Base-by-base conservation (phyloP, 2,113 vertebrate genomes). In the Junco hyemalis region DNA sequence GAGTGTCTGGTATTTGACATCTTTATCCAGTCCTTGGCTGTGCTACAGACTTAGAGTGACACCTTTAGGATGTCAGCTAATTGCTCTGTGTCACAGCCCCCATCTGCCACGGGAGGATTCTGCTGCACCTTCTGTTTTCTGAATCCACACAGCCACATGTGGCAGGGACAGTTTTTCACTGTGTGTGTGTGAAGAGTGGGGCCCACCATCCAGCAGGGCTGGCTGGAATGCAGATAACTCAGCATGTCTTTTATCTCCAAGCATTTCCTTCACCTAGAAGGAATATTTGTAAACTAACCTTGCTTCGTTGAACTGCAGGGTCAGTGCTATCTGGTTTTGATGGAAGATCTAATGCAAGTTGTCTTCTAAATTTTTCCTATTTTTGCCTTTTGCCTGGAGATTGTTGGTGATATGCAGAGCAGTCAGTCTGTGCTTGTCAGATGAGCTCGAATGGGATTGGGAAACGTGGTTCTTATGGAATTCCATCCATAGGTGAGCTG, bases 401-500 rank as follows among this genome's bases (percentile, higher is more conserved):
- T 6, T 23, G 21, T 26, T 42, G 48, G 28, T 25, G 26, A 7
- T 5, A 9, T 0, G 36, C 29, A 28, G 26, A 68, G 40, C 21
- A 56, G 11, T 12, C 53, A 15, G 25, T 16, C 51, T 45, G 24
- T 40, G 47, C 48, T 54, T 40, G 18, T 53, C 53, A 44, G 38
- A 44, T 38, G 16, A 38, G 20, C 15, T 72, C 29, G 51, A 33
- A 1, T 0, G 40, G 26, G 4, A 26, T 1, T 44, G 73, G 51
- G 26, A 33, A 44, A 1, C 4, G 5, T 3, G 42, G 36, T 66
- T 40, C 65, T 18, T 3, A 0, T 2, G 10, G 29, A 25, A 0
- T 2, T 2, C 2, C 10, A 1, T 3, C 24, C 24, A 0, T 0
- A 6, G 59, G 65, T 17, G 66, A 76, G 57, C 70, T 9, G 73